Evolutionary conservation across 1,140 invertebrate species (phyloP), one percentile per base, ranked within the genome.

Genomic region (Drosophila ogumai): DNA sequence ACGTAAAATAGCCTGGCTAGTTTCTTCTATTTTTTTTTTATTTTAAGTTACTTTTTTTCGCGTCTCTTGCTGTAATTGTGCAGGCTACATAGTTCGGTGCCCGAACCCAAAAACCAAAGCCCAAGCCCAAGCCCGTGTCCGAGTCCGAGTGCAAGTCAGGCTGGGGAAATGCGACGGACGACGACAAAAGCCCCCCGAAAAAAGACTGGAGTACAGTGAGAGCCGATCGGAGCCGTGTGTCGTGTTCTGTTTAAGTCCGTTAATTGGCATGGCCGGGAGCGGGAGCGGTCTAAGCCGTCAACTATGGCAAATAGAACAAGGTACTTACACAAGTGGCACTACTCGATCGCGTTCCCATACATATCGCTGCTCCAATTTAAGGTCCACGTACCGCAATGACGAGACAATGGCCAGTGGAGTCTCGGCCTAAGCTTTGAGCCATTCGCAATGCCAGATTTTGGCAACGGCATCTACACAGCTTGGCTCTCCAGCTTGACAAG

Each of bases 171-270:
- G 52, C 40, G 69, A 34, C 73, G 28, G 69, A 34, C 73, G 46
- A 75, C 50, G 28, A 50, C 49, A 44, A 71, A 82, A 55, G 52
- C 19, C 65, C 54, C 46, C 71, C 77, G 59, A 72, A 69, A 76
- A 66, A 65, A 75, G 79, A 79, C 75, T 79, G 56, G 71, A 84
- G 52, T 66, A 84, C 81, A 84, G 81, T 84, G 67, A 71, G 47
- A 75, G 69, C 59, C 43, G 52, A 55, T 55, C 52, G 52, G 19
- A 38, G 52, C 34, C 34, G 52, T 44, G 12, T 12, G 36, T 50
- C 50, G 69, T 69, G 75, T 82, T 84, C 75, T 82, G 46, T 84
- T 79, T 63, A 75, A 84, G 66, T 56, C 76, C 75, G 61, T 84
- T 82, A 84, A 82, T 84, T 82, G 81, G 71, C 81, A 75, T 71